A percentile compares a stretch with the other conserved stretches of the same genome.
Evolutionary conservation across 2,888 invertebrate genomes (phyloP).

Genomic region (Petrophora chlorosata): DNA sequence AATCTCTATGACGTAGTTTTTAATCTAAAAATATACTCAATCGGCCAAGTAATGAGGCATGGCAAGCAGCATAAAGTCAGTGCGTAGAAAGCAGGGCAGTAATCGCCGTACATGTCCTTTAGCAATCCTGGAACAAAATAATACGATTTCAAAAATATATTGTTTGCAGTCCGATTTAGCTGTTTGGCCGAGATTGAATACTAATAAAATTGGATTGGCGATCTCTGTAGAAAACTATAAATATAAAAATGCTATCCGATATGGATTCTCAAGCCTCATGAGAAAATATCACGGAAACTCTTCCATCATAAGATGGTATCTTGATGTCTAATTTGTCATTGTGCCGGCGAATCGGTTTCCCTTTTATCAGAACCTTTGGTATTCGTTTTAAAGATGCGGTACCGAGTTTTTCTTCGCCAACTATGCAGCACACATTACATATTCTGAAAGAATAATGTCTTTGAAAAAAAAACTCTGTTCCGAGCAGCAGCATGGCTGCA

Average conservation of each 20-base stretch:
- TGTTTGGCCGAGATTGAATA: too few relatives aligned
- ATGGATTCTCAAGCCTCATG: conserved; percentile 9
- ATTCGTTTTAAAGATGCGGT: too few relatives aligned
- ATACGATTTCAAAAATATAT: too few relatives aligned
- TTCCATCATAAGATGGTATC: conserved; percentile 32
- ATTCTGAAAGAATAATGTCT: too few relatives aligned
- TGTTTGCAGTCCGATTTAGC: too few relatives aligned
- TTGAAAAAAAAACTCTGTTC: too few relatives aligned
- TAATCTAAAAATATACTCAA: too few relatives aligned
- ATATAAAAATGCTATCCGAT: not conserved
- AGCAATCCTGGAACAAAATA: conserved; percentile 59
- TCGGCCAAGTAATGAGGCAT: conserved; percentile 66
- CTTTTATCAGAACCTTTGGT: conserved; percentile 29
- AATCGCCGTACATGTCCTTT: conserved; percentile 66
- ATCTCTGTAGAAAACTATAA: not conserved
- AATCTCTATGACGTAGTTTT: conserved; percentile 19
- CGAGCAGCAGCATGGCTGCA: too few relatives aligned
- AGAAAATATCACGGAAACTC: conserved; percentile 26
- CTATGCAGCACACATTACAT: too few relatives aligned
- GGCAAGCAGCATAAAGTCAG: conserved; percentile 64
- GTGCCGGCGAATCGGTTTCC: conserved; percentile 30
- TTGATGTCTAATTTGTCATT: conserved; percentile 35
- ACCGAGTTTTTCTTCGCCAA: too few relatives aligned
- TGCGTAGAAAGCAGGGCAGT: conserved; percentile 69
- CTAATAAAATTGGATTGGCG: too few relatives aligned